Evolutionary conservation across 2,888 invertebrate genomes (phyloP).

Genomic region (Platycnemis pennipes): DNA sequence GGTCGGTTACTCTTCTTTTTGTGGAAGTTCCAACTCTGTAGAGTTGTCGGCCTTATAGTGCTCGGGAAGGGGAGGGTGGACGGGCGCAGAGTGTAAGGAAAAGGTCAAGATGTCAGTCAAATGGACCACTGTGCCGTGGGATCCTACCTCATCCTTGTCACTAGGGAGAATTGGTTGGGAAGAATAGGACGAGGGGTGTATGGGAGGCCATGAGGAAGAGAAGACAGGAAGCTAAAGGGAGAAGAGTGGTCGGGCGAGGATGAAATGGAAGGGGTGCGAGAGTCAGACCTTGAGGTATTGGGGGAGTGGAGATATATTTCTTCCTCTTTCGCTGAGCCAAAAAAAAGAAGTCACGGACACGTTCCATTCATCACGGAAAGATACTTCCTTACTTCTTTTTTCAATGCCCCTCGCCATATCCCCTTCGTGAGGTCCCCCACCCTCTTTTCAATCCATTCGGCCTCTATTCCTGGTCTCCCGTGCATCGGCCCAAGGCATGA

Average conservation of each 20-base stretch:
- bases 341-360: conserved; percentile 34
- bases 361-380: conserved; percentile 54
- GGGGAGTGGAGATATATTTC: conserved; percentile 47
- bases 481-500: not conserved
- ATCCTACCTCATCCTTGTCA: not conserved
- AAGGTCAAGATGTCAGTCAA: conserved; percentile 47
- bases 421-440: not conserved
- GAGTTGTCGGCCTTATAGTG: not conserved
- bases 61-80: not conserved
- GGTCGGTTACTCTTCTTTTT: not conserved
- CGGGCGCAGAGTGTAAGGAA: not conserved
- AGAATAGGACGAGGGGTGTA: not conserved
- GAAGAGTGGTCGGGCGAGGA: not conserved
- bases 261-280: conserved; percentile 1
- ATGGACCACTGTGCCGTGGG: not conserved
- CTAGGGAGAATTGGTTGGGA: not conserved
- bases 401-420: not conserved
- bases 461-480: not conserved
- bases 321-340: conserved; percentile 6
- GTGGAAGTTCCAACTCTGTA: not conserved
- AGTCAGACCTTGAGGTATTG: conserved; percentile 32
- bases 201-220: not conserved
- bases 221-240: not conserved
- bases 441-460: not conserved
- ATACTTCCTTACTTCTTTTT: not conserved